These are phyloP conservation scores for Poecile atricapillus DNA, from an alignment of 2,113 vertebrate species.

Conservation along the genomic window DNA sequence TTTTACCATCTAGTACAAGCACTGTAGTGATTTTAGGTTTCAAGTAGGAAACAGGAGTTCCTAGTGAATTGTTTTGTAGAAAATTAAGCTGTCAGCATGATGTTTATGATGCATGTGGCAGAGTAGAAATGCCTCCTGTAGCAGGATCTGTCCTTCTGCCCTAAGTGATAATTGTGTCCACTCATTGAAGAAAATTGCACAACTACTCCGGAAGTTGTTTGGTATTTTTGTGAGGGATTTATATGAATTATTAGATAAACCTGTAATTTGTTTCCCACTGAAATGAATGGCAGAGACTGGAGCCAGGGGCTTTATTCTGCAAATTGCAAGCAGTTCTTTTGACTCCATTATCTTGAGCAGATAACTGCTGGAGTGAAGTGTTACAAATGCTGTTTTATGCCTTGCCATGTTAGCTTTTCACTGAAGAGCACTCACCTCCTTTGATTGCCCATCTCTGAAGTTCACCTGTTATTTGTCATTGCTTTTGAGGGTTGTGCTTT, in stretches of 20 bases:
- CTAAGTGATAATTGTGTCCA: not conserved
- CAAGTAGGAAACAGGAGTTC: not conserved
- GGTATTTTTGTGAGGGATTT: not conserved
- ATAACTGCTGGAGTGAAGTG: not conserved
- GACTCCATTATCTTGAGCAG: not conserved
- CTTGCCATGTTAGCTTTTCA: not conserved
- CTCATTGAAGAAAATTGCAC: not conserved
- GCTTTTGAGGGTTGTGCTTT: not conserved
- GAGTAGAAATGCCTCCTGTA: not conserved
- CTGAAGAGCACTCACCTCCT: not conserved
- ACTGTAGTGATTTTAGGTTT: not conserved
- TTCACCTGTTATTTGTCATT: not conserved
- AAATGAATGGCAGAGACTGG: not conserved
- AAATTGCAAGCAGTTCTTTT: not conserved
- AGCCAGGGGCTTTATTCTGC: not conserved
- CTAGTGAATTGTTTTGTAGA: not conserved
- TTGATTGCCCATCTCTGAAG: not conserved
- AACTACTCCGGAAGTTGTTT: not conserved
- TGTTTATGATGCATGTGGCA: not conserved
- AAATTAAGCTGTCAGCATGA: not conserved
- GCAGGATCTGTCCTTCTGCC: not conserved
- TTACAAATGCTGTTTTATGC: not conserved
- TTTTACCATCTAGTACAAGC: not conserved
- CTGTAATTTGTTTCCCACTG: not conserved
- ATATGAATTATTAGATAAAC: not conserved